A percentile compares a stretch with the other conserved stretches of the same genome.
Evolutionary conservation across 2,888 invertebrate species (phyloP).

Genomic region (Lordiphosa fenestrarum): DNA sequence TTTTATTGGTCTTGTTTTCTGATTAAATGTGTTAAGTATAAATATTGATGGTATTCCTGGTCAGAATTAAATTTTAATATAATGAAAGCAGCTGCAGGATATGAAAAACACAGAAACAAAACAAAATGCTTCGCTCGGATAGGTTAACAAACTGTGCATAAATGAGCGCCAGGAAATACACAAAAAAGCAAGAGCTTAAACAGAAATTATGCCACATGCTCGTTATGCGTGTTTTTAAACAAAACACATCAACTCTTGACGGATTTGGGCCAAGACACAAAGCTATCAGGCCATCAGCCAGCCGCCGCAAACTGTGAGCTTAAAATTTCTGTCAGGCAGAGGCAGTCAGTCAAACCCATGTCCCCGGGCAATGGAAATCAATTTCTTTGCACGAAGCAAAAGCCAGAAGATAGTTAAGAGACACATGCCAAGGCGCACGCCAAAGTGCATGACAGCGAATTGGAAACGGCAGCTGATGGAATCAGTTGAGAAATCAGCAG

Average conservation of each 20-base stretch:
- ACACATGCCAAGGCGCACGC: conserved; percentile 58
- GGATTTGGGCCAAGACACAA: conserved; percentile 5
- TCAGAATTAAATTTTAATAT: conserved; percentile 36
- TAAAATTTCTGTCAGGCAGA: conserved; percentile 10
- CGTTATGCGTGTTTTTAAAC: neutral
- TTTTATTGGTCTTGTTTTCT: conserved; percentile 25
- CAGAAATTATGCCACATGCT: neutral
- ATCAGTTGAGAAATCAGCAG: conserved; percentile 32
- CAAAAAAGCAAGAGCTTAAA: neutral
- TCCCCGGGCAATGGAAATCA: conserved; percentile 65
- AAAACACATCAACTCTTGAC: neutral
- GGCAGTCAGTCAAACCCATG: conserved; percentile 40
- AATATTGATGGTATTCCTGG: conserved; percentile 51
- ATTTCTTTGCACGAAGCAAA: conserved; percentile 41
- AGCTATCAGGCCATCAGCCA: conserved; percentile 1
- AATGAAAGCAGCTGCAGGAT: conserved; percentile 14
- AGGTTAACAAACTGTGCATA: too few species aligned
- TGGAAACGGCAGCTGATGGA: conserved; percentile 19
- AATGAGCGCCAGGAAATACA: neutral
- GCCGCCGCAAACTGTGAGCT: conserved; percentile 13
- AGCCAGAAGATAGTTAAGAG: conserved; percentile 52
- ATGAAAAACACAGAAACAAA: neutral
- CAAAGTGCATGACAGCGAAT: conserved; percentile 10
- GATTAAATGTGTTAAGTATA: conserved; percentile 51
- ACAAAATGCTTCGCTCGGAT: neutral